Conservation (phyloP, 2,888 invertebrate species). For the Plebejus argus region DNA sequence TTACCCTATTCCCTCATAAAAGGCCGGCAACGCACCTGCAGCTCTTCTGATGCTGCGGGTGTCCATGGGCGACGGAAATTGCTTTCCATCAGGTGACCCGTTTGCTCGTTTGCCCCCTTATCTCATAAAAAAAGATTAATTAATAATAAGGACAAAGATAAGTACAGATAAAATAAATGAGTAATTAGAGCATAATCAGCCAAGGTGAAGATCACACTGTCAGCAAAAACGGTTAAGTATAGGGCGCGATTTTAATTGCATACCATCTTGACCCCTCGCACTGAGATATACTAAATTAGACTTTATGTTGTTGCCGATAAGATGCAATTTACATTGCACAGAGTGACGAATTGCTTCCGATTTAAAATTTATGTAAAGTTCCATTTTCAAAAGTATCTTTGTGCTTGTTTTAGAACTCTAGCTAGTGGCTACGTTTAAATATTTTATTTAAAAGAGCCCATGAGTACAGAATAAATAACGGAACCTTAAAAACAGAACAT, state of each 20-base stretch:
- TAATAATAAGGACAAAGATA: constrained; percentile 8
- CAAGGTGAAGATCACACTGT: constrained; percentile 15
- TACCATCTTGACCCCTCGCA: neutral
- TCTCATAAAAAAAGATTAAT: too few relatives aligned
- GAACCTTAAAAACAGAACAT: too few relatives aligned
- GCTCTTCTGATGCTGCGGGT: too few relatives aligned
- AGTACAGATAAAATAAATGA: neutral
- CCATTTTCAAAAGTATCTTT: constrained; percentile 13
- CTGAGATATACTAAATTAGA: neutral
- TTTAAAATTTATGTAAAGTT: neutral
- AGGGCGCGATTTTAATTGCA: constrained; percentile 1
- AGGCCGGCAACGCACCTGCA: too few relatives aligned
- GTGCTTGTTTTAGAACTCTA: neutral
- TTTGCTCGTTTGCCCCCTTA: too few relatives aligned
- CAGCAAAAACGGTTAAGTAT: neutral
- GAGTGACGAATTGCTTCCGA: neutral
- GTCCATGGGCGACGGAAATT: too few relatives aligned
- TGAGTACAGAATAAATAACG: too few relatives aligned
- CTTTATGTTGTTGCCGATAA: neutral
- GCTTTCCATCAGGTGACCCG: too few relatives aligned
- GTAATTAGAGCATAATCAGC: neutral
- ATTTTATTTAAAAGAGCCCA: too few relatives aligned
- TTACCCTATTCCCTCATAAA: too few relatives aligned
- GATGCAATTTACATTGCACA: neutral
- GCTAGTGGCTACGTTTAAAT: too few relatives aligned